A percentile compares a stretch with the other conserved stretches of the same genome.
phyloP scores from a whole-genome alignment of 1,140 invertebrate species.

The Luehdorfia chinensis region DNA sequence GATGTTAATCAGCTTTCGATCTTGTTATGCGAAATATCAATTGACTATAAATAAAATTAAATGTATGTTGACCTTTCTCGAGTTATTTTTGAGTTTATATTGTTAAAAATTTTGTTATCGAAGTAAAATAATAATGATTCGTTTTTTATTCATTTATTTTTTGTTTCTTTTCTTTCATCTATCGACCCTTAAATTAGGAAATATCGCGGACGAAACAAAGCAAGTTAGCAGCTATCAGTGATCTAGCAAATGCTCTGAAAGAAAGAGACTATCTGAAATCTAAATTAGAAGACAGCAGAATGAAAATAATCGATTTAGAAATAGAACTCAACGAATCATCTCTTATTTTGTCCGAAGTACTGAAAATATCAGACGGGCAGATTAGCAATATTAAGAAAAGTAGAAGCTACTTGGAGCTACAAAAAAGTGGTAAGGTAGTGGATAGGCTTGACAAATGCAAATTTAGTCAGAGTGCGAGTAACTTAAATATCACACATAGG shows the following conservation, averaged over 20 bases:
- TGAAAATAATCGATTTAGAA: conserved; percentile 68
- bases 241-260: conserved; percentile 46
- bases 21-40: conserved; percentile 68
- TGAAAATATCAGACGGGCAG: conserved; percentile 62
- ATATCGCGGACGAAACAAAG: conserved; percentile 51
- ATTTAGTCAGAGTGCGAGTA: conserved; percentile 59
- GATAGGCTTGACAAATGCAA: conserved; percentile 64
- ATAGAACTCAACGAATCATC: conserved; percentile 70
- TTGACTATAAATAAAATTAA: conserved; percentile 56
- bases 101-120: conserved; percentile 65
- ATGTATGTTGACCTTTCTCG: conserved; percentile 58
- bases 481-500: conserved; percentile 39
- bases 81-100: conserved; percentile 67
- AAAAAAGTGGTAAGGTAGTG: conserved; percentile 73
- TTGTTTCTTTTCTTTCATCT: conserved; percentile 58
- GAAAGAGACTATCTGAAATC: conserved; percentile 55
- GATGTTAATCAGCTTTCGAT: conserved; percentile 66
- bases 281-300: conserved; percentile 61
- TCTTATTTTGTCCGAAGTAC: conserved; percentile 61
- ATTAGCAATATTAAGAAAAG: conserved; percentile 57
- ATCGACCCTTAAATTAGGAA: conserved; percentile 54
- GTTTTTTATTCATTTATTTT: conserved; percentile 40
- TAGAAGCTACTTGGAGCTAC: conserved; percentile 66
- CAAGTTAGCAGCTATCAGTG: conserved; percentile 55
- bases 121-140: conserved; percentile 45